A percentile compares a stretch with the other conserved stretches of the same genome.
These are phyloP conservation scores for Dicyrtomina minuta DNA, from an alignment of 2,888 invertebrate genomes.

Conservation along the genomic window DNA sequence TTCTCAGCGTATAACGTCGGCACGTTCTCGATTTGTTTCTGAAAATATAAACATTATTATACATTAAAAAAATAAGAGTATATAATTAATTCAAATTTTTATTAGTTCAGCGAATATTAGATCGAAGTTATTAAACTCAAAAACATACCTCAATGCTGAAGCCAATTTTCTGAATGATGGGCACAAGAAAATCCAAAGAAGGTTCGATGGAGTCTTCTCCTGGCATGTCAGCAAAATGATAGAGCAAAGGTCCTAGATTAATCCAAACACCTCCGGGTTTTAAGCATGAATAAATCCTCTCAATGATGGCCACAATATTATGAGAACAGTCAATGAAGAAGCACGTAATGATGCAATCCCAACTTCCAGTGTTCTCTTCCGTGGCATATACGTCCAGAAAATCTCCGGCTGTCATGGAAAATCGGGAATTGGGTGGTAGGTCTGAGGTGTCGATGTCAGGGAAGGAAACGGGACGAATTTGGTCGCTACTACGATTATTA, in stretches of 20 bases:
- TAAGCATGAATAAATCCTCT: constrained; percentile 84
- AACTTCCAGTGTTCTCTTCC: constrained; percentile 61
- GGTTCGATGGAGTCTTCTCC: constrained; percentile 90
- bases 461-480: constrained; percentile 73
- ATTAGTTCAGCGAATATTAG: not conserved
- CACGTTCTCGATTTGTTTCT: constrained; percentile 76
- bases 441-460: constrained; percentile 83
- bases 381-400: constrained; percentile 76
- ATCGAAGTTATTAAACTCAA: not conserved
- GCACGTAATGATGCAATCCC: constrained; percentile 93
- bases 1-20: constrained; percentile 91
- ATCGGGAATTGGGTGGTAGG: constrained; percentile 66
- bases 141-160: constrained; percentile 70
- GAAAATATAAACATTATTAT: too few species aligned
- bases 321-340: constrained; percentile 99
- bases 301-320: constrained; percentile 91
- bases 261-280: constrained; percentile 88
- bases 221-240: constrained; percentile 79
- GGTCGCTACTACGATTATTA: constrained; percentile 77
- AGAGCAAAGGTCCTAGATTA: constrained; percentile 87
- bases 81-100: constrained; percentile 1
- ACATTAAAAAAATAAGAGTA: constrained; percentile 28
- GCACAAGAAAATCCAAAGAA: constrained; percentile 77
- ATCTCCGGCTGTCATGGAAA: constrained; percentile 97
- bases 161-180: constrained; percentile 78